These are phyloP conservation scores for Orestias chungarensis DNA, from an alignment of 2,797 vertebrate species.

Conservation along the genomic window DNA sequence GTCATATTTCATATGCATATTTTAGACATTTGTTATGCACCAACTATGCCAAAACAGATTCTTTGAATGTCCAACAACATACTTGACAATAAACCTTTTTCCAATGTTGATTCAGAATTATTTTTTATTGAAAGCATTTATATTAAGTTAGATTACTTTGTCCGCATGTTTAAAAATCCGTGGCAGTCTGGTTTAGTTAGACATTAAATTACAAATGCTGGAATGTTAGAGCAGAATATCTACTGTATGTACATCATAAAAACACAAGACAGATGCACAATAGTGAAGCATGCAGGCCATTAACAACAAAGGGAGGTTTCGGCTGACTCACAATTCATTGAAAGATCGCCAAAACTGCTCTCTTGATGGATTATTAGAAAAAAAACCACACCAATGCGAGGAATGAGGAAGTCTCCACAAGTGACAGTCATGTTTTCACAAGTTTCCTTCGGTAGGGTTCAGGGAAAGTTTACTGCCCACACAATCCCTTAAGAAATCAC, in stretches of 20 bases:
- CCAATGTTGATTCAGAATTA: no score
- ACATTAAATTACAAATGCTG: neutral
- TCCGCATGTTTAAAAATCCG: neutral
- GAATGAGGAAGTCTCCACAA: conserved; percentile 48
- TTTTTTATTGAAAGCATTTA: neutral
- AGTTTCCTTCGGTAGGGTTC: conserved; percentile 64
- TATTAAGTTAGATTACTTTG: neutral
- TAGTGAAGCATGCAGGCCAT: neutral
- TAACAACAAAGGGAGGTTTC: neutral
- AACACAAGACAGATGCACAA: neutral
- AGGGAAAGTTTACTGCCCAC: conserved; percentile 70
- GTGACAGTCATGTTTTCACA: conserved; percentile 59
- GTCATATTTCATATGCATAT: no score
- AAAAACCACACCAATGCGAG: conserved; percentile 25
- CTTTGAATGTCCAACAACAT: no score
- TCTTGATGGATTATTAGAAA: conserved; percentile 41
- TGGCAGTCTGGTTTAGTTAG: neutral
- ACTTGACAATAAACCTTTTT: no score
- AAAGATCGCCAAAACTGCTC: conserved; percentile 19
- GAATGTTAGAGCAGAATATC: neutral
- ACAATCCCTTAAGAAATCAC: conserved; percentile 54
- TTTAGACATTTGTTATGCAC: no score
- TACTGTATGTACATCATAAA: neutral
- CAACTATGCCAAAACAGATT: no score
- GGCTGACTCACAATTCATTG: conserved; percentile 34